Evolutionary conservation across 2,888 invertebrate species (phyloP), one percentile per base, ranked within the genome.

Genomic region (Pinctada fucata): DNA sequence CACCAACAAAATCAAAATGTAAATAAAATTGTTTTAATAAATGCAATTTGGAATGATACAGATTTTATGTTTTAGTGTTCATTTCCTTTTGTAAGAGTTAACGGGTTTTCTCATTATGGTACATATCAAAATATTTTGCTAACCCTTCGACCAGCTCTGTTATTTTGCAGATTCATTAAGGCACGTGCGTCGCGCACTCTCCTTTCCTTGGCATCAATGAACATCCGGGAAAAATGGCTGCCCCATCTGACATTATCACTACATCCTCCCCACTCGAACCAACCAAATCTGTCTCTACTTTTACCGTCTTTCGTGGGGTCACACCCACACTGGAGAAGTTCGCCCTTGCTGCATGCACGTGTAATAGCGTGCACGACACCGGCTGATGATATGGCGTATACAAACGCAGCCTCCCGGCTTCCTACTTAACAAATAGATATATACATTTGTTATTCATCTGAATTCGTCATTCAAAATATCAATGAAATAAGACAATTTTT

Each of bases 141-240:
- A 94, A 98, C 98, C 95, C 98, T 94, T 91, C 99, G 94, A 5
- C 99, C 99, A 69, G 98, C 99, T 92, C 99, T 97, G 92, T 99
- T 99, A 93, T 99, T 99, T 93, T 99, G 98, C 74, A 99, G 94
- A 89, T 99, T 99, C 97, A 99, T 99, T 83, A 98, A 94, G 87
- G 96, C 96, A 52, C 97, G 94, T 1, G 97, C 98, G 83, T 91
- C 91, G 74, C 89, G 84, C 16, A 88, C 87, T 79, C 85, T 88
- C 68, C 93, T 92, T 92, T 99, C 99, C 80, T 97, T 94, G 79
- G 97, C 95, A 93, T 99, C 99, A 82, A 99, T 96, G 92, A 99
- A 99, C 89, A 96, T 96, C 93, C 97, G 96, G 1, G 97, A 96
- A 92, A 98, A 98, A 93, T 97, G 97, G 93, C 83, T 87, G 1